Evolutionary conservation across 2,888 invertebrate species (phyloP).

Genomic region (Leptura quadrifasciata): DNA sequence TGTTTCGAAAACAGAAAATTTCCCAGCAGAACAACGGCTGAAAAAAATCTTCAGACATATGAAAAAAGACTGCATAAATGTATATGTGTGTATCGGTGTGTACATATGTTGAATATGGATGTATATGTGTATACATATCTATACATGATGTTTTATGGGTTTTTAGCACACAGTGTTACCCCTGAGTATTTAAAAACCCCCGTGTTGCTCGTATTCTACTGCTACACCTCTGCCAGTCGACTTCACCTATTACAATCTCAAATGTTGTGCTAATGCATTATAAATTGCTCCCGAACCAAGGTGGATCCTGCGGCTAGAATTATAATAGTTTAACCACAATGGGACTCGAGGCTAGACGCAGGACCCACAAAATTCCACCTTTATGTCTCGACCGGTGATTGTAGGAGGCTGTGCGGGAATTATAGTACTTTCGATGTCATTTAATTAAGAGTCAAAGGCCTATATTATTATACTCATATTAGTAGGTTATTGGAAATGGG

Average conservation of each 20-base stretch:
- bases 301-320: conserved; percentile 42
- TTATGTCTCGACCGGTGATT: conserved; percentile 17
- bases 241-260: conserved; percentile 39
- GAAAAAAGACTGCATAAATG: too few species aligned
- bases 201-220: too few species aligned
- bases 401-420: conserved; percentile 24
- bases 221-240: conserved; percentile 28
- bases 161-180: too few species aligned
- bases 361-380: conserved; percentile 42
- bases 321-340: conserved; percentile 41
- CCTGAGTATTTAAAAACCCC: too few species aligned
- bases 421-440: conserved; percentile 45
- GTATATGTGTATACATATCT: too few species aligned
- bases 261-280: conserved; percentile 46
- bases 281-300: conserved; percentile 43
- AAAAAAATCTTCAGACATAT: too few species aligned
- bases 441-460: conserved; percentile 41
- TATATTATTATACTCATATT: conserved; percentile 41
- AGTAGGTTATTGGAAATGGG: conserved; percentile 34
- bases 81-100: too few species aligned
- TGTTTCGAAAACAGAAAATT: too few species aligned
- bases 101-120: too few species aligned
- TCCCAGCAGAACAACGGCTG: too few species aligned
- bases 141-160: too few species aligned
- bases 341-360: conserved; percentile 38